Evolutionary conservation across 2,888 invertebrate species (phyloP).

Genomic region (Shargacucullia verbasci): DNA sequence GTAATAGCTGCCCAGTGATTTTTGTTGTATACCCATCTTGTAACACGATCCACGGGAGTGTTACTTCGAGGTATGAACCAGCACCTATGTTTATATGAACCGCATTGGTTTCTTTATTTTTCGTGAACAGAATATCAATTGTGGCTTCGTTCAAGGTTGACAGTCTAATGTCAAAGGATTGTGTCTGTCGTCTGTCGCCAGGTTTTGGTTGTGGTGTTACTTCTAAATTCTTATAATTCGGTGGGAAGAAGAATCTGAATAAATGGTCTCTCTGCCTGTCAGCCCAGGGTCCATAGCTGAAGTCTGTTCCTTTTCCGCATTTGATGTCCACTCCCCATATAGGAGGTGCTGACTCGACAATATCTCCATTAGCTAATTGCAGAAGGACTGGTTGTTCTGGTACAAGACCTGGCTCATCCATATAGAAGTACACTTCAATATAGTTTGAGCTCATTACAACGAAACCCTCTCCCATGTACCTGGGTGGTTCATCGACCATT

Average conservation of each 20-base stretch:
- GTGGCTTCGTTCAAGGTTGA: conserved; percentile 97
- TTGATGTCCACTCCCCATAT: conserved; percentile 99
- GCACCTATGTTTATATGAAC: conserved; percentile 98
- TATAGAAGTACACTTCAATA: conserved; percentile 98
- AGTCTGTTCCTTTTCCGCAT: conserved; percentile 98
- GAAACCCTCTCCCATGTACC: conserved; percentile 99
- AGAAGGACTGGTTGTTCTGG: conserved; percentile 97
- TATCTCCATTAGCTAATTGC: conserved; percentile 97
- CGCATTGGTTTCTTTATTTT: conserved; percentile 98
- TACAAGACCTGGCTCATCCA: conserved; percentile 98
- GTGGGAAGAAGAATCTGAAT: conserved; percentile 98
- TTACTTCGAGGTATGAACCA: conserved; percentile 98
- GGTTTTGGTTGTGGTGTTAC: conserved; percentile 95
- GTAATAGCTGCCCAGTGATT: conserved; percentile 97
- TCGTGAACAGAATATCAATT: conserved; percentile 98
- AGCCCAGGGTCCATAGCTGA: conserved; percentile 99
- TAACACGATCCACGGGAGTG: conserved; percentile 97
- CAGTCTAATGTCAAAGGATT: conserved; percentile 97
- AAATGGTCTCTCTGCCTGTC: conserved; percentile 98
- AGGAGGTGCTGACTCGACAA: conserved; percentile 97
- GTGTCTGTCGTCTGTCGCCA: conserved; percentile 96
- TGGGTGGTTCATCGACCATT: conserved; percentile 97
- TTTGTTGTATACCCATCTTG: conserved; percentile 96
- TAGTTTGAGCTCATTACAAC: conserved; percentile 98
- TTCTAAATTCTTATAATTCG: conserved; percentile 94